Percentiles rank a stretch among this genome's conserved stretches.
phyloP scores from a whole-genome alignment of 37 sponge, comb jelly and placozoan genomes.

The Halisarca cf. caerulea region DNA sequence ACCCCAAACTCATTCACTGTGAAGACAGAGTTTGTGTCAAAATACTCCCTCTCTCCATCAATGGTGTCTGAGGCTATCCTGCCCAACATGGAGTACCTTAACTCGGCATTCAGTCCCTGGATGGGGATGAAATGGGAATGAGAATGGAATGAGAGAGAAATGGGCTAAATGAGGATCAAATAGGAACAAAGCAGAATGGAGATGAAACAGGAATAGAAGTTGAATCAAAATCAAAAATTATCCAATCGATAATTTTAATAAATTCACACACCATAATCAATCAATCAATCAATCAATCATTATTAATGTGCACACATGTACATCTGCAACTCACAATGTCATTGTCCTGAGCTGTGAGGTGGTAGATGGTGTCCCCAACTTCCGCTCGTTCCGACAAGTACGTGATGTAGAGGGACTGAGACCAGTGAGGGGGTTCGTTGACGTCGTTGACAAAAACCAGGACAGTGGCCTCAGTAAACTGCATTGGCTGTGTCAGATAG shows the following conservation, averaged over 20 bases:
- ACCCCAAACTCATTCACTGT: not conserved
- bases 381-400: not conserved
- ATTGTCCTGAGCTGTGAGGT: not conserved
- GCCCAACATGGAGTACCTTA: not conserved
- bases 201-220: no score
- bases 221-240: no score
- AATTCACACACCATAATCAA: no score
- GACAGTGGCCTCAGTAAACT: conserved; percentile 12
- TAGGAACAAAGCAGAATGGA: no score
- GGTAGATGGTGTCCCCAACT: not conserved
- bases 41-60: not conserved
- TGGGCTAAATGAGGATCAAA: not conserved
- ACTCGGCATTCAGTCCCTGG: conserved; percentile 8
- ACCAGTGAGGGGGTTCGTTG: conserved; percentile 1
- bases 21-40: not conserved
- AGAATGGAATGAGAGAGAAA: no score
- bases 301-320: no score
- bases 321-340: conserved; percentile 11
- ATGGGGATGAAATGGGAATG: not conserved
- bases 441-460: conserved; percentile 19
- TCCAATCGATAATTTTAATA: no score
- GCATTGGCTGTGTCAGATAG: not conserved
- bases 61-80: conserved; percentile 1
- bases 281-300: no score
- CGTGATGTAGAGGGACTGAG: conserved; percentile 2